Evolutionary conservation across 2,113 vertebrate genomes (phyloP).

Genomic region (chimpanzee (Pan troglodytes)): DNA sequence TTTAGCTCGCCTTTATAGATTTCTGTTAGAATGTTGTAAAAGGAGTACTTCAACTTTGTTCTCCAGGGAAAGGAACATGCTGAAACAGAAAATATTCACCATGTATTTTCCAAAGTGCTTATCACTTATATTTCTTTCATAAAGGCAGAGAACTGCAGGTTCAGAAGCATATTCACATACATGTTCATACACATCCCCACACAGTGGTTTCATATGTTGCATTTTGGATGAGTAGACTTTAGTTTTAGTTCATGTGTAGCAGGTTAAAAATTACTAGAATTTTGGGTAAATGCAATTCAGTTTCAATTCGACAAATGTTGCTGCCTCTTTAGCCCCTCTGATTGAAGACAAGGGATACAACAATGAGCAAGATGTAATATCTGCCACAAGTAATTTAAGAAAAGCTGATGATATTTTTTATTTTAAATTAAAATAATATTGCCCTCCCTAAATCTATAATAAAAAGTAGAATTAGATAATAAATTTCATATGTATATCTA

Average conservation of each 20-base stretch:
- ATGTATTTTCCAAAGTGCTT: slow-evolving; percentile 41
- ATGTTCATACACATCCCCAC: not conserved
- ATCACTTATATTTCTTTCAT: not conserved
- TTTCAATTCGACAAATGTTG: not conserved
- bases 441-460: too few species aligned
- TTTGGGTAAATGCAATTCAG: not conserved
- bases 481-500: too few species aligned
- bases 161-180: not conserved
- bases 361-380: not conserved
- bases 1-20: slow-evolving; percentile 46
- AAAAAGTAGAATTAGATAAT: not conserved
- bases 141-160: not conserved
- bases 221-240: not conserved
- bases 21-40: slow-evolving; percentile 55
- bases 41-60: slow-evolving; percentile 41
- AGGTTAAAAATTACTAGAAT: slow-evolving; percentile 31
- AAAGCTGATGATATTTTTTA: not conserved
- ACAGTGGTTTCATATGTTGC: not conserved
- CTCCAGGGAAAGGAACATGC: slow-evolving; percentile 15
- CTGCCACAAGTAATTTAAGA: not conserved
- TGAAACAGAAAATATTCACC: slow-evolving; percentile 56
- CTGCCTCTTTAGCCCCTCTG: not conserved
- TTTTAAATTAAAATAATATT: not conserved
- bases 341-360: not conserved
- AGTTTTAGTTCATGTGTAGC: slow-evolving; percentile 4